phyloP scores from a whole-genome alignment of 2,797 vertebrate genomes.

The Sternotherus odoratus region DNA sequence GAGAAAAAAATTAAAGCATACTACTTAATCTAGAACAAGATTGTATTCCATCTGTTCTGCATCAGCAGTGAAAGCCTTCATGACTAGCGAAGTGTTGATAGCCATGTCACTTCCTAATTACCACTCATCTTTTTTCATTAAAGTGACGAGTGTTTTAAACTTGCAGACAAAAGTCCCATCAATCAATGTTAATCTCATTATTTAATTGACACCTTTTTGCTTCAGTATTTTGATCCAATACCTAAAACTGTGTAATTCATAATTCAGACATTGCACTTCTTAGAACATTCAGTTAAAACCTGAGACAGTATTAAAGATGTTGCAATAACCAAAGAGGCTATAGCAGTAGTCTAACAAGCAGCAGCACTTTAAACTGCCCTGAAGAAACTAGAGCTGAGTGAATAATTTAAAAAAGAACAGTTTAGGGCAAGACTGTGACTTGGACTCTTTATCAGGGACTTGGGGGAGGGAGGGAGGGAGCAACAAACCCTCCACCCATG shows the following conservation, averaged over 20 bases:
- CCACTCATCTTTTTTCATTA: slow-evolving; percentile 78
- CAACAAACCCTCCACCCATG: fast-evolving
- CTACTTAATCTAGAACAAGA: slow-evolving; percentile 79
- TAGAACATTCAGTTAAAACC: slow-evolving; percentile 23
- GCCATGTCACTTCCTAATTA: slow-evolving; percentile 79
- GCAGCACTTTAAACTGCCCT: not conserved
- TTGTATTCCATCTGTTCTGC: slow-evolving; percentile 82
- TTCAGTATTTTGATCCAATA: slow-evolving; percentile 74
- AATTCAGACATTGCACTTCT: slow-evolving; percentile 62
- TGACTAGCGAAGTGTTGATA: slow-evolving; percentile 80
- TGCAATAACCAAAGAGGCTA: slow-evolving; percentile 33
- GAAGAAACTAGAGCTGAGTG: not conserved
- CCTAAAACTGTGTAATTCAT: slow-evolving; percentile 75
- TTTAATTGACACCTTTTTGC: slow-evolving; percentile 82
- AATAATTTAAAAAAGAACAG: not conserved
- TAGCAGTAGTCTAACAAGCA: not conserved
- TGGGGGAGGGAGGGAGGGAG: too few species aligned
- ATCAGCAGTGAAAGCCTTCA: slow-evolving; percentile 74
- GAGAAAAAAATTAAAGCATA: slow-evolving; percentile 72
- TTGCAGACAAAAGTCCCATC: slow-evolving; percentile 78
- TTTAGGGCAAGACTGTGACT: not conserved
- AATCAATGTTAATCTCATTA: slow-evolving; percentile 79
- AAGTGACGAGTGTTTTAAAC: slow-evolving; percentile 79
- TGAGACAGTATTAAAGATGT: slow-evolving; percentile 24
- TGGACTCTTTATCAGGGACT: not conserved